Evolutionary conservation across 2,113 vertebrate species (phyloP).

Genomic region (Amphilophus citrinellus): DNA sequence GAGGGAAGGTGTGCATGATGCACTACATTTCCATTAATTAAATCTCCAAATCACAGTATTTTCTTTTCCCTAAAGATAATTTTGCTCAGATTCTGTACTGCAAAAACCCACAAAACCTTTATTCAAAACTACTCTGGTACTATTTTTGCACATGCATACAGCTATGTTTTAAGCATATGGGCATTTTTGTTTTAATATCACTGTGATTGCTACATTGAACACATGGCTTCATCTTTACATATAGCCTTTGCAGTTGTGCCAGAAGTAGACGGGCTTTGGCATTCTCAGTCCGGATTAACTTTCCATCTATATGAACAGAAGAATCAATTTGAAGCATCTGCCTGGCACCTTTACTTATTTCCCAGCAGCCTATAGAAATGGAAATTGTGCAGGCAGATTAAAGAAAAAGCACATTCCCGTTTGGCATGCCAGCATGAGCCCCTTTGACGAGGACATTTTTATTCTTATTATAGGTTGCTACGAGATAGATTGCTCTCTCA

Average conservation of each 20-base stretch:
- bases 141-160: accelerated
- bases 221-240: slow-evolving; percentile 42
- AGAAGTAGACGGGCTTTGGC: slow-evolving; percentile 54
- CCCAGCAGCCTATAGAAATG: slow-evolving; percentile 60
- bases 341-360: slow-evolving; percentile 62
- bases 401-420: slow-evolving; percentile 52
- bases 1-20: slow-evolving; percentile 12
- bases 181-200: slow-evolving; percentile 40
- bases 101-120: background rate
- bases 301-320: slow-evolving; percentile 53
- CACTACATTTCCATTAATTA: background rate
- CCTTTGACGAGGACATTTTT: slow-evolving; percentile 36
- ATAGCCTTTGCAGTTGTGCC: slow-evolving; percentile 24
- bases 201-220: slow-evolving; percentile 35
- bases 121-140: background rate
- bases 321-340: slow-evolving; percentile 71
- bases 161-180: slow-evolving; percentile 8
- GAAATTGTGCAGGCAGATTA: slow-evolving; percentile 57
- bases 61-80: background rate
- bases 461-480: slow-evolving; percentile 66
- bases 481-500: slow-evolving; percentile 61
- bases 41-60: background rate
- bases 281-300: slow-evolving; percentile 43
- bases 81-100: background rate
- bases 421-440: slow-evolving; percentile 31